Base-by-base conservation (phyloP, 2,113 vertebrate genomes). In the Platysteira castanea region DNA sequence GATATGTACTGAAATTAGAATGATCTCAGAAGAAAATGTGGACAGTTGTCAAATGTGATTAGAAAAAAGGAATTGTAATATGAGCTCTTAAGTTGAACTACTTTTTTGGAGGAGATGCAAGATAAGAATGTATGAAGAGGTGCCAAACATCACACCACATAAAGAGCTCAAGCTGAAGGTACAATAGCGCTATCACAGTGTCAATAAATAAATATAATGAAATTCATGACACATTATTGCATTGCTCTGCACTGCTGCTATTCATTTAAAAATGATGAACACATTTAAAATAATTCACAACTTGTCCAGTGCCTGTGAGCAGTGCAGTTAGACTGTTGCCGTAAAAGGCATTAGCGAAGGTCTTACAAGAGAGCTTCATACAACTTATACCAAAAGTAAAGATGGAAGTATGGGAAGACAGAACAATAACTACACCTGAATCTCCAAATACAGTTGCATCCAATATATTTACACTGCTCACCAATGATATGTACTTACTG, bases 151-250 rank as follows among this genome's bases (percentile, higher is more conserved):
- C 47, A 83, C 23, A 81, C 11, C 28, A 42, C 63, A 92, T 92
- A 94, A 93, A 96, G 68, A 96, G 50, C 84, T 97, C 28, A 46
- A 86, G 49, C 53, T 95, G 87, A 79, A 97, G 95, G 73, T 77
- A 96, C 94, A 97, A 93, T 96, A 97, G 28, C 15, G 13, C 82
- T 96, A 96, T 94, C 95, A 81, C 65, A 91, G 68, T 6, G 3
- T 82, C 96, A 97, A 97, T 97, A 98, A 98, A 97, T 95, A 98
- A 97, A 93, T 84, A 95, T 97, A 97, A 98, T 96, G 89, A 97
- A 98, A 98, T 97, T 94, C 95, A 96, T 84, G 95, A 94, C 94
- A 97, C 91, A 95, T 96, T 97, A 97, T 97, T 97, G 93, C 78
- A 90, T 96, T 96, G 96, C 74, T 97, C 64, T 93, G 57, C 73